A percentile compares a stretch with the other conserved stretches of the same genome.
Conservation (phyloP, 2,888 invertebrate species). For the Xestia xanthographa region DNA sequence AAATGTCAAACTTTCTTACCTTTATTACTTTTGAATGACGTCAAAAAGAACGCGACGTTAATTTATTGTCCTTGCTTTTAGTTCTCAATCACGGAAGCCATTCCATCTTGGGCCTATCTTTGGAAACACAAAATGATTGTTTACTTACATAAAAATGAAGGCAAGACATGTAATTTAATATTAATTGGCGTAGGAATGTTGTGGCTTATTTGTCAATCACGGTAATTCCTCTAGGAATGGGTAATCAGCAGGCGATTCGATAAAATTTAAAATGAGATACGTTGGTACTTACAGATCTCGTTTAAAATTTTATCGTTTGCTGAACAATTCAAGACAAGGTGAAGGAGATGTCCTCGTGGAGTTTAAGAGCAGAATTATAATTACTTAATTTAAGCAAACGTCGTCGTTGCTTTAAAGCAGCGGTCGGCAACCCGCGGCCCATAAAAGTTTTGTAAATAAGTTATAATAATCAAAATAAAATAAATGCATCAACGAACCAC, state of each 20-base stretch:
- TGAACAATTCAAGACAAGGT: slow-evolving; percentile 8
- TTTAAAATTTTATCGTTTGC: neutral
- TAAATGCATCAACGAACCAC: too few species aligned
- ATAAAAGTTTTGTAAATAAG: too few species aligned
- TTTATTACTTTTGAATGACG: slow-evolving; percentile 28
- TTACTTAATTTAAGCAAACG: neutral
- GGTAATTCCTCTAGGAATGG: neutral
- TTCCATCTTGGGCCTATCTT: slow-evolving; percentile 4
- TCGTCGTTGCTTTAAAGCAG: neutral
- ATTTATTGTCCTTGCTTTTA: slow-evolving; percentile 16
- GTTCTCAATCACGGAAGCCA: slow-evolving; percentile 35
- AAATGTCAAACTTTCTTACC: slow-evolving; percentile 26
- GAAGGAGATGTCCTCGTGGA: slow-evolving; percentile 2
- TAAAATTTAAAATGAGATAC: neutral
- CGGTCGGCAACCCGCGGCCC: too few species aligned
- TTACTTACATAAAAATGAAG: slow-evolving; percentile 14
- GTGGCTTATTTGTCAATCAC: neutral
- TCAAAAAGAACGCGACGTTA: slow-evolving; percentile 5
- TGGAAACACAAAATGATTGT: slow-evolving; percentile 3
- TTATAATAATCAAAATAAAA: too few species aligned
- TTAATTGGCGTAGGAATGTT: slow-evolving; percentile 4
- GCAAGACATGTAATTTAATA: slow-evolving; percentile 1
- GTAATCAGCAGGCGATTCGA: neutral
- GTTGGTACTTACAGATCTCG: neutral
- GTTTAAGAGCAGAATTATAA: neutral